Base-by-base conservation (phyloP, 2,797 vertebrate genomes). In the Sebastes steindachneri region DNA sequence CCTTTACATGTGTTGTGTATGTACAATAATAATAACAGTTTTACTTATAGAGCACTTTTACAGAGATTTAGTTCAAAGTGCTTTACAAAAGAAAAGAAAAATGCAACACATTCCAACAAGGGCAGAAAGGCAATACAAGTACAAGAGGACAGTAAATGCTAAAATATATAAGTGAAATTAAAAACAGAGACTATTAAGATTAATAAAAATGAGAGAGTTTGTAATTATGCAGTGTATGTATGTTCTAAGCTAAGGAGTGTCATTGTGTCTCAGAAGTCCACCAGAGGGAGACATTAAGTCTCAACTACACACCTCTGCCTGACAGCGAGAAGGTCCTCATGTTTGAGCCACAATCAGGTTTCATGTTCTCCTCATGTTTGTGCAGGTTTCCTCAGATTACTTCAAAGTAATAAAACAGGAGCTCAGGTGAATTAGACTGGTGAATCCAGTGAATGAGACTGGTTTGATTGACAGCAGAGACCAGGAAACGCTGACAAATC, bases 211-310 rank as follows among this genome's bases (percentile, higher is more conserved):
- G 3, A 0, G 0, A 17, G 6, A 45, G 3, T 45, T 7, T 7
- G 41, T 45, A 17, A 0, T 45, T 10, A 3, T 4, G 12, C 25
- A 29, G 23, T 14, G 0, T 8, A 17, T 4, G 19, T 29, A 9
- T 51, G 59, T 45, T 35, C 12, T 53, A 1, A 31, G 23, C 3
- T n/a, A 1, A 37, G 2, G 10, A 71, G 45, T 23, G 15, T 28
- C 1, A n/a, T 21, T 57, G 23, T 67, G 60, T 54, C 11, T 63
- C 29, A 48, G 21, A 37, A 8, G 51, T 82, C 87, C 84, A 89
- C 77, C 23, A 90, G 85, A 82, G 84, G 80, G 86, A 79, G 73
- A 58, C 76, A 62, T 66, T 66, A 9, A 54, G 12, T 14, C 25
- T 59, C 48, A 9, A 6, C 12, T 4, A 26, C 31, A 11, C 60